Percentiles rank a stretch among this genome's conserved stretches.
These are phyloP conservation scores for Gracilinanus agilis DNA, from an alignment of 2,113 vertebrate species.

Conservation along the genomic window DNA sequence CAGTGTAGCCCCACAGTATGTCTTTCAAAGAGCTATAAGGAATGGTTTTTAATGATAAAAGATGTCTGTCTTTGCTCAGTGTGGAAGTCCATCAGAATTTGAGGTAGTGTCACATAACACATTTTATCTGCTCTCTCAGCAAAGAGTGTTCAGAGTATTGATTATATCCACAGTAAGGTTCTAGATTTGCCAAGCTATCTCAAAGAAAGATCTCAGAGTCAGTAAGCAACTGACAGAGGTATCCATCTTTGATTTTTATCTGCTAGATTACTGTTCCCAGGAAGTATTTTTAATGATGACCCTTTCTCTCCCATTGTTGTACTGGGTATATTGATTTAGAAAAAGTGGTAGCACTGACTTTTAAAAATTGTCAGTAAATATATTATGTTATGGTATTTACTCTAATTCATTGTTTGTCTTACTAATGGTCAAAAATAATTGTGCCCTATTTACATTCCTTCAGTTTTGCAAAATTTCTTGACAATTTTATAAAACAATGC, in stretches of 20 bases:
- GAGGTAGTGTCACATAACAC: constrained; percentile 29
- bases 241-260: background rate
- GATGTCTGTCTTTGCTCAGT: background rate
- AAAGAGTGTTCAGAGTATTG: constrained; percentile 27
- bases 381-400: background rate
- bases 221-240: background rate
- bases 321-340: background rate
- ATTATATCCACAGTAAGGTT: constrained; percentile 25
- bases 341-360: background rate
- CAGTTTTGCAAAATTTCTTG: background rate
- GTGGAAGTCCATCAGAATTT: constrained; percentile 5
- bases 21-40: background rate
- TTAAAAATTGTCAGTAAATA: background rate
- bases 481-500: background rate
- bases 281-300: background rate
- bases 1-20: background rate
- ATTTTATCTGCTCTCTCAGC: background rate
- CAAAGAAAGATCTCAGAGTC: constrained; percentile 8
- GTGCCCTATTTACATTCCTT: background rate
- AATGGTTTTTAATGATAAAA: constrained; percentile 12
- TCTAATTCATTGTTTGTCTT: background rate
- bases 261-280: background rate
- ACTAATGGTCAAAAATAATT: background rate
- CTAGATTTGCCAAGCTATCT: constrained; percentile 39
- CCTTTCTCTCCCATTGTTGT: background rate